These are phyloP conservation scores for Aulostomus chinensis DNA, from an alignment of 2,797 vertebrate species.

Conservation along the genomic window DNA sequence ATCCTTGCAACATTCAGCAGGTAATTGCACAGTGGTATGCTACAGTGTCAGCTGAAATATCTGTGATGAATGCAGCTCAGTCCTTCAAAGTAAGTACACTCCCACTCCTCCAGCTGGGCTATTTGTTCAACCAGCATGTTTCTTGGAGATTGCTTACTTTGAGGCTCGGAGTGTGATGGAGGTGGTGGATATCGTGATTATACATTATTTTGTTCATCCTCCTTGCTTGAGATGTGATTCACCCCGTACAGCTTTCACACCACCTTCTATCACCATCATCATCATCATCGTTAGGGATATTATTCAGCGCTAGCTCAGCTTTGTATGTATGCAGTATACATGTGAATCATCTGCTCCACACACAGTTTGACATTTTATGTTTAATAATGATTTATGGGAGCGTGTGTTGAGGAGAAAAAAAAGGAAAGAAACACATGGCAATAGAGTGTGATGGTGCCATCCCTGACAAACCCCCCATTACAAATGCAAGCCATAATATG, in stretches of 20 bases:
- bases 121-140: slow-evolving; percentile 65
- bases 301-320: slow-evolving; percentile 36
- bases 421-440: slow-evolving; percentile 13
- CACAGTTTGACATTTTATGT: slow-evolving; percentile 25
- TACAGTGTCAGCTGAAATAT: slow-evolving; percentile 53
- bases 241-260: slow-evolving; percentile 45
- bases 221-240: slow-evolving; percentile 53
- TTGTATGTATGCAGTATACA: slow-evolving; percentile 4
- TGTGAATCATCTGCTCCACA: slow-evolving; percentile 10
- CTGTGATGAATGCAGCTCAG: slow-evolving; percentile 62
- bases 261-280: slow-evolving; percentile 40
- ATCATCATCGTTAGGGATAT: slow-evolving; percentile 32
- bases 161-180: slow-evolving; percentile 59
- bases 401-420: no score
- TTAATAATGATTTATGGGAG: no score
- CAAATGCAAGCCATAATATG: slow-evolving; percentile 47
- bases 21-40: slow-evolving; percentile 48
- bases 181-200: slow-evolving; percentile 49
- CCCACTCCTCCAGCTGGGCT: slow-evolving; percentile 69
- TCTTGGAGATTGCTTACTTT: slow-evolving; percentile 63
- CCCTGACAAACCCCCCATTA: slow-evolving; percentile 35
- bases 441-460: slow-evolving; percentile 11
- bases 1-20: slow-evolving; percentile 42
- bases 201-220: slow-evolving; percentile 28
- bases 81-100: slow-evolving; percentile 67